Evolutionary conservation across 2,888 invertebrate species (phyloP), one percentile per base, ranked within the genome.

Genomic region (Agrotis clavis): DNA sequence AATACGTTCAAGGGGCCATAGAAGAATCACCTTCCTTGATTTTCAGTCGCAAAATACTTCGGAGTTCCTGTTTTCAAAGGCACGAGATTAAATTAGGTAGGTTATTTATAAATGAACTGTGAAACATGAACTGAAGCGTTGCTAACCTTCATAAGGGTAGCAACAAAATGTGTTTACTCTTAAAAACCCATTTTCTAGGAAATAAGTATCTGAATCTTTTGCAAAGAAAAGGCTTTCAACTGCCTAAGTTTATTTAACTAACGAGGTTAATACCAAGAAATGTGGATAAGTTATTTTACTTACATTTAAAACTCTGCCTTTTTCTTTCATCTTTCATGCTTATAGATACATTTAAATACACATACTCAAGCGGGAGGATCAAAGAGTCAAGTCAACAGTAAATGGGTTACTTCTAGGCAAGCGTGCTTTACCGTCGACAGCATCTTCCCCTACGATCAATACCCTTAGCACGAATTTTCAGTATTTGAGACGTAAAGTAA

Each of bases 101-200:
- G 16, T 51, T 45, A 45, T 48, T 51, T n/a, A 25, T 35, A 51
- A 30, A 21, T 19, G 30, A 69, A 48, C 54, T 56, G n/a, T 21
- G 69, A 69, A 56, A 35, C n/a, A 35, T 48, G 11, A 48, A 35
- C n/a, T 13, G 16, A 48, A 69, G 35, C 48, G 47, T 41, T 68
- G n/a, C 7, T 21, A 25, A 48, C 16, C 13, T 41, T 69, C n/a
- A n/a, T 41, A 35, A n/a, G 35, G n/a, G 16, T 51, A 41, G 7
- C 21, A 68, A n/a, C 56, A 13, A 35, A 57, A 35, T 13, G 57
- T 35, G 5, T 35, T 5, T 11, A 30, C 30, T 35, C 57, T 35
- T 57, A 4, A n/a, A 35, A 64, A 50, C 14, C 19, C 41, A 21
- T n/a, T 45, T n/a, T 47, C 71, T 18, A 45, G 11, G 18, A 16